A percentile compares a stretch with the other conserved stretches of the same genome.
These are phyloP conservation scores for human (Homo sapiens) DNA, from an alignment of 2,113 vertebrate species.

Conservation along the genomic window DNA sequence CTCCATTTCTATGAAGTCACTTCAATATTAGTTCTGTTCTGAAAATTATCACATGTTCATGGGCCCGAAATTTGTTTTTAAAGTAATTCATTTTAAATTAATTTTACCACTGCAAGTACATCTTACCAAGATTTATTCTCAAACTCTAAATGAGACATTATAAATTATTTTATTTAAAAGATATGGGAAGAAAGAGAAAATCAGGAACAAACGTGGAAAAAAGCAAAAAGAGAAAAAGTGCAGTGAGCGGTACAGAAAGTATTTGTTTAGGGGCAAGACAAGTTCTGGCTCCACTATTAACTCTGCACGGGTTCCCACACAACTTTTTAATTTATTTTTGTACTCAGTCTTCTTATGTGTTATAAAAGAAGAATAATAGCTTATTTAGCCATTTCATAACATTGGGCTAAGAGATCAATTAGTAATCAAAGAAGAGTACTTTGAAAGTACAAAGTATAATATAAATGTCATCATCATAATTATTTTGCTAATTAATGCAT, in stretches of 20 bases:
- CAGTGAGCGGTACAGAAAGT: background rate
- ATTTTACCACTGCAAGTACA: background rate
- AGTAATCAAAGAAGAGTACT: background rate
- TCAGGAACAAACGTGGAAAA: background rate
- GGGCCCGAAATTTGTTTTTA: background rate
- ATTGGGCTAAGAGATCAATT: background rate
- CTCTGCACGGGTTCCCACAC: rapidly evolving
- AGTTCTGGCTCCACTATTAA: background rate
- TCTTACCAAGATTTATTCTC: constrained; percentile 1
- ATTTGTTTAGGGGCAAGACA: background rate
- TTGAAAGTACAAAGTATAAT: background rate
- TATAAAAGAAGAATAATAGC: background rate
- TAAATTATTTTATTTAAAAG: background rate
- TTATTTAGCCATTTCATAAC: background rate
- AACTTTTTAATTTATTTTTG: background rate
- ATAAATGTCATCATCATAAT: background rate
- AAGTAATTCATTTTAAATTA: constrained; percentile 19
- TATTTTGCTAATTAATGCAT: background rate
- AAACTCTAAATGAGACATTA: background rate
- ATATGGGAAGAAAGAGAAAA: background rate
- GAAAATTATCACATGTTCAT: background rate
- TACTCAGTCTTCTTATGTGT: background rate
- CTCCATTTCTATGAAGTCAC: background rate
- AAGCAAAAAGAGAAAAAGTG: background rate
- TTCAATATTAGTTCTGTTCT: constrained; percentile 15